Percentiles rank a stretch among this genome's conserved stretches.
phyloP scores from a whole-genome alignment of 2,113 vertebrate species.

The Mustelus asterias region DNA sequence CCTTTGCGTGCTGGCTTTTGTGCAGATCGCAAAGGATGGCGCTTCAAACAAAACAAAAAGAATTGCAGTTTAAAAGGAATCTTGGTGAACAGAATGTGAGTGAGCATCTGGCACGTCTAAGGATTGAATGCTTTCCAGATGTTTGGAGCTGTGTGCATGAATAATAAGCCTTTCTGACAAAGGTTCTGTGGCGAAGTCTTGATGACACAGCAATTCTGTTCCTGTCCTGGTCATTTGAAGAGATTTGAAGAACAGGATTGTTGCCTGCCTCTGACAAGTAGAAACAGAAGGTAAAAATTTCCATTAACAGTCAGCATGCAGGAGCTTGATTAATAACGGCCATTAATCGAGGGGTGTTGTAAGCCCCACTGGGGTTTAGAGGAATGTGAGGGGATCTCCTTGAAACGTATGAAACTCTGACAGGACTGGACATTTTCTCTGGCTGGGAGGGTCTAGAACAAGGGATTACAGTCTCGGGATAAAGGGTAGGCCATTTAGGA shows the following conservation, averaged over 20 bases:
- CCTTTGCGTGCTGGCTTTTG: not conserved
- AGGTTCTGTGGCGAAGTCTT: not conserved
- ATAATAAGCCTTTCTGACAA: not conserved
- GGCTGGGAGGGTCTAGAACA: no score
- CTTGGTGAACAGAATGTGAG: not conserved
- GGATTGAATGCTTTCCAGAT: conserved; percentile 26
- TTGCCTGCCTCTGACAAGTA: not conserved
- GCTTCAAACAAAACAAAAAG: not conserved
- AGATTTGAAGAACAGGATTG: not conserved
- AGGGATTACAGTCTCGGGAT: no score
- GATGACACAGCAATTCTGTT: not conserved
- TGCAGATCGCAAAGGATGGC: no score
- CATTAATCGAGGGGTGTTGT: no score
- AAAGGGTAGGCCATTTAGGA: no score
- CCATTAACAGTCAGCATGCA: not conserved
- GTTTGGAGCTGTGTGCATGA: not conserved
- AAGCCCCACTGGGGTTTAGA: no score
- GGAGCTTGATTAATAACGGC: no score
- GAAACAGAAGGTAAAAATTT: not conserved
- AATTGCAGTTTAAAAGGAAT: not conserved
- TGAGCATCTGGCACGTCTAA: conserved; percentile 23
- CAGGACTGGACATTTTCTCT: no score
- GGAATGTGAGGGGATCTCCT: no score
- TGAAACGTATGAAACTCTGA: no score
- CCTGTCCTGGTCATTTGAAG: not conserved